phyloP scores from a whole-genome alignment of 2,113 vertebrate species.

The Cyrtonyx montezumae region DNA sequence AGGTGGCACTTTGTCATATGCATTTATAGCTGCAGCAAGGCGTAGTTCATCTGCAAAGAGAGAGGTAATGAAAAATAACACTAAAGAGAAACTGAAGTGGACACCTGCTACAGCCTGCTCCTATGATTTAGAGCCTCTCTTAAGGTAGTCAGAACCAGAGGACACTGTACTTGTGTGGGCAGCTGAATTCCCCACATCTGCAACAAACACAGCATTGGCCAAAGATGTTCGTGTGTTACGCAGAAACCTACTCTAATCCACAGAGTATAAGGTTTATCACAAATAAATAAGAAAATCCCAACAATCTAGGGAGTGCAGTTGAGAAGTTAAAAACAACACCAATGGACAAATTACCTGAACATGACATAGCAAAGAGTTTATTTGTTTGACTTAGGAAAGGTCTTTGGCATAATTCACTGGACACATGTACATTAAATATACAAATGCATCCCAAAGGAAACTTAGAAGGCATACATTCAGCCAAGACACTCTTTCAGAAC shows the following conservation, averaged over 20 bases:
- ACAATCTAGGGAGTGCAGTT: background rate
- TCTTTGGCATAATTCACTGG: background rate
- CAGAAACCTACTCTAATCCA: background rate
- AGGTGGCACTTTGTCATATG: conserved; percentile 33
- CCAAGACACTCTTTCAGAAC: background rate
- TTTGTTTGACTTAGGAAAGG: conserved; percentile 63
- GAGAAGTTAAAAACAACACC: background rate
- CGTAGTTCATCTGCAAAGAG: background rate
- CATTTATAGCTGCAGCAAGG: conserved; percentile 43
- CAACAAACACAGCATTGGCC: background rate
- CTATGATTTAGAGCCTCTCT: background rate
- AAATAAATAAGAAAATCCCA: background rate
- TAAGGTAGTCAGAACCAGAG: background rate
- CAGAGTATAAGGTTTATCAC: background rate
- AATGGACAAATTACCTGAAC: background rate
- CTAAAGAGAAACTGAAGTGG: background rate
- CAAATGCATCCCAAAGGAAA: background rate
- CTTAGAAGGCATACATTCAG: background rate
- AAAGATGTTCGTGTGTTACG: background rate
- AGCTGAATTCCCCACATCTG: background rate
- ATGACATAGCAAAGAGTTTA: conserved; percentile 34
- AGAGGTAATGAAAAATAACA: background rate
- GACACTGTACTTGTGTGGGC: background rate
- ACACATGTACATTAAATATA: conserved; percentile 30
- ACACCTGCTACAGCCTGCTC: background rate